Percentiles rank a stretch among this genome's conserved stretches.
These are phyloP conservation scores for Dendrocincla fuliginosa DNA, from an alignment of 2,797 vertebrate genomes.

Conservation along the genomic window DNA sequence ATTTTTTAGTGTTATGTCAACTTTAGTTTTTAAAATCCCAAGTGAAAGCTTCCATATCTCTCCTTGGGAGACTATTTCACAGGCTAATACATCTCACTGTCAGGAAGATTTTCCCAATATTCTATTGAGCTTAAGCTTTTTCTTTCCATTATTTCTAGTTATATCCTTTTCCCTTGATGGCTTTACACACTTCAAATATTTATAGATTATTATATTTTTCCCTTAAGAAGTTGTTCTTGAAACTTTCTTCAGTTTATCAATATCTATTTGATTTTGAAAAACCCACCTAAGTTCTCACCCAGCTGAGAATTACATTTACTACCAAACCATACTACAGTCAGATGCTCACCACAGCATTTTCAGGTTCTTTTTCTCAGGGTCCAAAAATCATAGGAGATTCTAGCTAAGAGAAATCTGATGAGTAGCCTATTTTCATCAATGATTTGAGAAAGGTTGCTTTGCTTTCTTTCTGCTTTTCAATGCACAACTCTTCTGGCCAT, in stretches of 20 bases:
- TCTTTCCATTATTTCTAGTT: slow-evolving; percentile 32
- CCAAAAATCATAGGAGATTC: neutral
- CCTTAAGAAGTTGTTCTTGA: neutral
- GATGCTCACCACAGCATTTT: neutral
- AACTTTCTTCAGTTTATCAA: neutral
- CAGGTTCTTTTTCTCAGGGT: neutral
- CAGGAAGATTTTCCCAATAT: neutral
- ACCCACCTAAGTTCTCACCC: neutral
- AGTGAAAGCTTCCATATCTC: slow-evolving; percentile 31
- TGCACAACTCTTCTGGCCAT: accelerated
- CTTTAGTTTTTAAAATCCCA: slow-evolving; percentile 54
- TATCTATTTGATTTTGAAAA: neutral
- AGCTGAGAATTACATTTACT: neutral
- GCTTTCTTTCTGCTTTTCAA: neutral
- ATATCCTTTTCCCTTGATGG: neutral
- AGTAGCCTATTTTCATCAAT: neutral
- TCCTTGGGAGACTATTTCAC: slow-evolving; percentile 33
- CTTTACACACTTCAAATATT: slow-evolving; percentile 25
- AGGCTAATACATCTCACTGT: slow-evolving; percentile 33
- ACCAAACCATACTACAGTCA: neutral
- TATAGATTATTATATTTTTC: neutral
- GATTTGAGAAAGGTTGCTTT: neutral
- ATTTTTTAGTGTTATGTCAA: slow-evolving; percentile 45
- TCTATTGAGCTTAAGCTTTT: slow-evolving; percentile 25
- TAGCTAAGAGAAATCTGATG: neutral